Conservation (phyloP, 1,140 invertebrate genomes). For the Trichonephila clavipes region DNA sequence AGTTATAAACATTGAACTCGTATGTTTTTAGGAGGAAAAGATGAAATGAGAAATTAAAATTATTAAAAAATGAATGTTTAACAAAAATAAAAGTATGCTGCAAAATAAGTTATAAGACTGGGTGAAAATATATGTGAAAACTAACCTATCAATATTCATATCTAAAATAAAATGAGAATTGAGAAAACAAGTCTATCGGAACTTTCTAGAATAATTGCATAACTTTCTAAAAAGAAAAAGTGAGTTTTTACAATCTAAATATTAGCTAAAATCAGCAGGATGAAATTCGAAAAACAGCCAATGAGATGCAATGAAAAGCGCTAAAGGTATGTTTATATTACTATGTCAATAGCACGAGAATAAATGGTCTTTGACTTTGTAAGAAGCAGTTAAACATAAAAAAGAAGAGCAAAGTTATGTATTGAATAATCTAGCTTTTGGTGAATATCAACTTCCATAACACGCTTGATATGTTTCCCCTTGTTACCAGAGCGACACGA, state of each 20-base stretch:
- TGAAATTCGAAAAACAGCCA: background rate
- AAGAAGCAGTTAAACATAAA: background rate
- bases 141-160: background rate
- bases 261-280: background rate
- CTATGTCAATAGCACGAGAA: constrained; percentile 27
- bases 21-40: background rate
- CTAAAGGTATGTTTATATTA: background rate
- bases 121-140: background rate
- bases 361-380: constrained; percentile 30
- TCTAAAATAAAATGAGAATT: background rate
- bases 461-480: constrained; percentile 65
- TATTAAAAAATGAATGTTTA: background rate
- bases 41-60: background rate
- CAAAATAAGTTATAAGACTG: background rate
- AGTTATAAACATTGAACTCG: no score
- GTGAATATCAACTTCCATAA: constrained; percentile 25
- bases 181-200: background rate
- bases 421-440: background rate
- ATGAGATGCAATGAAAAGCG: background rate
- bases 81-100: background rate
- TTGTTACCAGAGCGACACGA: constrained; percentile 60
- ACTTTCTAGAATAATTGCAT: background rate
- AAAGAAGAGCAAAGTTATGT: constrained; percentile 3
- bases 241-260: background rate
- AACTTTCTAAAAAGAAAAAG: background rate